Evolutionary conservation across 2,888 invertebrate genomes (phyloP), one percentile per base, ranked within the genome.

Genomic region (Platyscelio sp.): DNA sequence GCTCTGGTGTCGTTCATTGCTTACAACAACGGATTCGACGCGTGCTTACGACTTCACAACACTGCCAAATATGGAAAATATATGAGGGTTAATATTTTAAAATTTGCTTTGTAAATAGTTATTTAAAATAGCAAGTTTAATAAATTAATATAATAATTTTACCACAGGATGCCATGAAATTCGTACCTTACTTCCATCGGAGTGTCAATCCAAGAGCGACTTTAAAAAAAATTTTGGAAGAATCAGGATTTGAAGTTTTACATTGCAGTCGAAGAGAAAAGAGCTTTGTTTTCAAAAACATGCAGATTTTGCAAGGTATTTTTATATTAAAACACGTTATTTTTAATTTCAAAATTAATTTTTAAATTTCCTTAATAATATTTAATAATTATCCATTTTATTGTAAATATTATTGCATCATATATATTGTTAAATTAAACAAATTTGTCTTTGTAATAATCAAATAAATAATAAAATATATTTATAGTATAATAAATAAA

Each of bases 1-100:
- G 95, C 96, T 61, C 92, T 97, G 13, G 91, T 97, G 1, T 95
- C 96, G 20, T 97, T 97, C 89, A 92, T 97, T 29, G 96, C 96
- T 0, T 95, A 95, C 79, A 96, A 96, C 93, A 96, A 96, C 0
- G 95, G 97, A 7, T 97, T 95, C 91, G 95, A 96, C 46, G 95
- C 97, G 0, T 97, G 96, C 91, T 94, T 96, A 58, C 94, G 94
- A n/a, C 92, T 97, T 82, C 94, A 96, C 0, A 92, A 94, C 67
- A 94, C 94, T 70, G 92, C 94, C 1, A 95, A 95, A 89, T 97
- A 97, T 96, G 93, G 94, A 27, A 89, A 92, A 1, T 97, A 96
- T 91, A 96, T 97, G 94, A 94, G 95, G 90, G 95, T 95, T 90
- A 79, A 40, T 61, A n/a, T 20, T 13, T 22, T 27, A n/a, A n/a